phyloP scores from a whole-genome alignment of 2,888 invertebrate species.

The Thumatha senex region DNA sequence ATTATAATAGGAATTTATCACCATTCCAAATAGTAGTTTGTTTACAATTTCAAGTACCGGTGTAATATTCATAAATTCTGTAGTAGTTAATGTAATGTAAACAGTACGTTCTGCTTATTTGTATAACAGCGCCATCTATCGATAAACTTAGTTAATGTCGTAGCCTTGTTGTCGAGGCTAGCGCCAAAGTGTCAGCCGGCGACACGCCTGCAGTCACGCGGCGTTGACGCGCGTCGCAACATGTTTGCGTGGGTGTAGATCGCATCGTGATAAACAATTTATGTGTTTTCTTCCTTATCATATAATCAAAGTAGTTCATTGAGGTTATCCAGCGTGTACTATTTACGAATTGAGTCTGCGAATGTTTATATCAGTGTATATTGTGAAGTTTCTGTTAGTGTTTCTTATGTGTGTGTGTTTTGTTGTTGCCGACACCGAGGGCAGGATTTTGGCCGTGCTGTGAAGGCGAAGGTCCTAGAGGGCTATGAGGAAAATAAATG shows the following conservation, averaged over 20 bases:
- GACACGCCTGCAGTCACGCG: conserved; percentile 81
- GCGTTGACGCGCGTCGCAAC: conserved; percentile 79
- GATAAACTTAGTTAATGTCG: conserved; percentile 8
- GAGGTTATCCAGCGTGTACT: conserved; percentile 45
- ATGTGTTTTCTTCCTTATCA: conserved; percentile 71
- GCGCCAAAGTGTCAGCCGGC: conserved; percentile 77
- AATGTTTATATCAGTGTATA: conserved; percentile 51
- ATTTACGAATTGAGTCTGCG: conserved; percentile 33
- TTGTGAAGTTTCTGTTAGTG: conserved; percentile 66
- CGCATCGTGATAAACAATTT: conserved; percentile 71
- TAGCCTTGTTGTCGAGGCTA: conserved; percentile 37
- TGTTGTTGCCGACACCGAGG: conserved; percentile 69
- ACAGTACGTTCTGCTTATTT: conserved; percentile 22
- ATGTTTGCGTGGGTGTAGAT: conserved; percentile 77
- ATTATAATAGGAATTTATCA: background rate
- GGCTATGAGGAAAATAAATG: conserved; percentile 67
- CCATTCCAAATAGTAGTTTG: conserved; percentile 12
- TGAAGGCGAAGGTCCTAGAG: conserved; percentile 78
- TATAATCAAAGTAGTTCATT: conserved; percentile 56
- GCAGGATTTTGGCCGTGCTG: conserved; percentile 76
- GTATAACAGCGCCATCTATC: conserved; percentile 61
- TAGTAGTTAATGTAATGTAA: conserved; percentile 30
- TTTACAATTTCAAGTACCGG: conserved; percentile 26
- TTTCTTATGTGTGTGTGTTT: conserved; percentile 69
- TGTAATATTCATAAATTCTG: conserved; percentile 21